These are phyloP conservation scores for Argynnis bischoffii DNA, from an alignment of 2,888 invertebrate genomes.

Conservation along the genomic window DNA sequence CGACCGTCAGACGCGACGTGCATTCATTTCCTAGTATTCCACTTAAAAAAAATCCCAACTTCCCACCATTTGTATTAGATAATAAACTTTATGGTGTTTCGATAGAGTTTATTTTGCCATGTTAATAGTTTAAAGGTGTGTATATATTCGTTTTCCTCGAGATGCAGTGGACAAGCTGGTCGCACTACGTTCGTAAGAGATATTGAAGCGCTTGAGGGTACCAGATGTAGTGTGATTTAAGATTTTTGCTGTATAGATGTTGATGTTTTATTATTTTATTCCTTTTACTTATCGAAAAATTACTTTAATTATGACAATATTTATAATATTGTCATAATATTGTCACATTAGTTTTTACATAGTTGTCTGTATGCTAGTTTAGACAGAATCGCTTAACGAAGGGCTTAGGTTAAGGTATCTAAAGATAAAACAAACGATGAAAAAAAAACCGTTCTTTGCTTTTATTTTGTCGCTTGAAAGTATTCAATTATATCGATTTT, in stretches of 20 bases:
- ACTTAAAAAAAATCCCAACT: slow-evolving; percentile 52
- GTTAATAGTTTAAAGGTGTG: slow-evolving; percentile 46
- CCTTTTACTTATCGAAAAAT: not conserved
- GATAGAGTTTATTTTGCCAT: slow-evolving; percentile 42
- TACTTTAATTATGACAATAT: not conserved
- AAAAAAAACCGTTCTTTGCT: no score
- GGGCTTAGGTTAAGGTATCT: no score
- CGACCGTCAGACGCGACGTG: slow-evolving; percentile 67
- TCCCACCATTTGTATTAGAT: slow-evolving; percentile 18
- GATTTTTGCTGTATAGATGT: slow-evolving; percentile 54
- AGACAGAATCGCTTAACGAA: no score
- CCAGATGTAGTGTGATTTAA: slow-evolving; percentile 70
- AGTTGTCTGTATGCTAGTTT: no score
- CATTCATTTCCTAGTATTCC: slow-evolving; percentile 72
- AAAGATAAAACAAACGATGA: no score
- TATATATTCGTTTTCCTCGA: slow-evolving; percentile 50
- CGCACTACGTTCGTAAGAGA: slow-evolving; percentile 53
- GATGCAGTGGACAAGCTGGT: slow-evolving; percentile 53
- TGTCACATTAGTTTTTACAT: no score
- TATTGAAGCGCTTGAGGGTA: slow-evolving; percentile 57
- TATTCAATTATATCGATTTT: no score
- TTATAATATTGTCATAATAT: not conserved
- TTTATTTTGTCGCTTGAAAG: no score
- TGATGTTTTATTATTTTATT: slow-evolving; percentile 45
- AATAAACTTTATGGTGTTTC: slow-evolving; percentile 38